phyloP scores from a whole-genome alignment of 2,113 vertebrate genomes.

The Entelurus aequoreus region DNA sequence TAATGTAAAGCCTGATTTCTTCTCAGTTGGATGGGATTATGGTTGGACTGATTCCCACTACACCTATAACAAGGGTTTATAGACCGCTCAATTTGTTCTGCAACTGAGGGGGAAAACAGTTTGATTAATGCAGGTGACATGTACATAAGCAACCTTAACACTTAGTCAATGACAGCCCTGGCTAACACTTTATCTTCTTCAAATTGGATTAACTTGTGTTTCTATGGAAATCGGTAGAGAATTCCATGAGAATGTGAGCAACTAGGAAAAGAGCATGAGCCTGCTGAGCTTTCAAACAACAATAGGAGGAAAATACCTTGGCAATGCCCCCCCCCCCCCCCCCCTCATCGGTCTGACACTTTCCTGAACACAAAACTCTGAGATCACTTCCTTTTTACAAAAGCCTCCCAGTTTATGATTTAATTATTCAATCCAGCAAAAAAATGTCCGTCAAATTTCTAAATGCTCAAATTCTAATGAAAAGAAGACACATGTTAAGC shows the following conservation, averaged over 20 bases:
- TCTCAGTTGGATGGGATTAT: no score
- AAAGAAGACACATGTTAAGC: no score
- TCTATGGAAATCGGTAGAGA: constrained; percentile 19
- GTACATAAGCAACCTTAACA: no score
- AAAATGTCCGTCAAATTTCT: no score
- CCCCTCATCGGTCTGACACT: constrained; percentile 25
- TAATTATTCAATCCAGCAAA: constrained; percentile 4
- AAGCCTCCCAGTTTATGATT: constrained; percentile 19
- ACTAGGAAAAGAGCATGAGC: not conserved
- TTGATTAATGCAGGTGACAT: no score
- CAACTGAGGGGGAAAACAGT: no score
- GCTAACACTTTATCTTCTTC: constrained; percentile 41
- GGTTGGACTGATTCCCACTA: no score
- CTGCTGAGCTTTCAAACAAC: constrained; percentile 43
- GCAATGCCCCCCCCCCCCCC: constrained; percentile 30
- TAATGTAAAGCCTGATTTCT: no score
- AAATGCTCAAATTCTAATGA: no score
- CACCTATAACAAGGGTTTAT: no score
- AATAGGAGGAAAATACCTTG: constrained; percentile 62
- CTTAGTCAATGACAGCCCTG: not conserved
- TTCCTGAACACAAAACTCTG: constrained; percentile 59
- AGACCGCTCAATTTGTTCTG: no score
- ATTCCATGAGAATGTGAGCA: not conserved
- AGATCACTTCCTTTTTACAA: constrained; percentile 62
- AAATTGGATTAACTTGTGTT: constrained; percentile 52